Percentiles rank a stretch among this genome's conserved stretches.
Conservation (phyloP, 2,113 vertebrate species). For the Lota lota region DNA sequence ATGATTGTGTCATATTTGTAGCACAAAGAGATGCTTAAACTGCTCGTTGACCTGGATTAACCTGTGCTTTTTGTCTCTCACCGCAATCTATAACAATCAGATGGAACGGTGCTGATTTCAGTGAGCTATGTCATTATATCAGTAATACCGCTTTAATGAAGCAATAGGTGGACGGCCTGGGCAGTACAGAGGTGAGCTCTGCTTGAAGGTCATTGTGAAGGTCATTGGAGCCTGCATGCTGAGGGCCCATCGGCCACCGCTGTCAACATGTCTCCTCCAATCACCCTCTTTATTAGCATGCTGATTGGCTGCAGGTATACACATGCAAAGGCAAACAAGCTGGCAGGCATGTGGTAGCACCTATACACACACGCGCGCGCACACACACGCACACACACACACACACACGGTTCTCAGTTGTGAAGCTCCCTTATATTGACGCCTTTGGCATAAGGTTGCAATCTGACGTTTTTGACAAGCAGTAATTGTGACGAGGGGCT, state of each 20-base stretch:
- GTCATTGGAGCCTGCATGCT: neutral
- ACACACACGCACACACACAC: neutral
- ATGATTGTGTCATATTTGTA: no score
- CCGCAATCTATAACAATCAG: no score
- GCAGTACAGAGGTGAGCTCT: constrained; percentile 13
- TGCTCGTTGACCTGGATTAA: no score
- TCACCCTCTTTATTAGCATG: constrained; percentile 32
- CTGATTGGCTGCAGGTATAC: constrained; percentile 21
- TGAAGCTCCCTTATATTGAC: neutral
- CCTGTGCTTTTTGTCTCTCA: no score
- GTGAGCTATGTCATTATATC: no score
- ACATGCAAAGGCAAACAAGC: neutral
- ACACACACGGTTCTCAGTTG: neutral
- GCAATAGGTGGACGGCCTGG: no score
- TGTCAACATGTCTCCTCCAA: constrained; percentile 32
- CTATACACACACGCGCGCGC: neutral
- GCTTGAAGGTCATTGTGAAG: constrained; percentile 15
- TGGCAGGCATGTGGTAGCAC: no score
- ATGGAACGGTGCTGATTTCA: no score
- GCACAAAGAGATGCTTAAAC: no score
- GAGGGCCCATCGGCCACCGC: constrained; percentile 24
- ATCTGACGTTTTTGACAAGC: constrained; percentile 6
- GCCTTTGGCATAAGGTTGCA: neutral
- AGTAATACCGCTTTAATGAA: no score
- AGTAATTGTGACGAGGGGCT: neutral